phyloP scores from a whole-genome alignment of 2,888 invertebrate species.

The Raillietiella orientalis region DNA sequence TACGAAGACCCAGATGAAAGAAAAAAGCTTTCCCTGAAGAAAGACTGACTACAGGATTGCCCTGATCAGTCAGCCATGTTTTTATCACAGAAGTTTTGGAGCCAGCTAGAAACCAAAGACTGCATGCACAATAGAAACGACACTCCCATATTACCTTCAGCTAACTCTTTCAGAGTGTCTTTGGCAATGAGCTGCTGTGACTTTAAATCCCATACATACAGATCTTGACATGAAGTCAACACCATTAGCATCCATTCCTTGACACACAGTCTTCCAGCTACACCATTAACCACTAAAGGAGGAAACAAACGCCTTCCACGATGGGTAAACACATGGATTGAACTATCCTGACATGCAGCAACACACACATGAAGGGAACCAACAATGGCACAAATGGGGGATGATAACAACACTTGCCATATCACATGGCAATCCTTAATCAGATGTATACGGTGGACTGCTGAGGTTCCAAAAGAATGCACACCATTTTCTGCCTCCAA shows the following conservation, averaged over 20 bases:
- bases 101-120: no score
- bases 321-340: constrained; percentile 25
- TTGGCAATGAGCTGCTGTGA: constrained; percentile 20
- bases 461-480: constrained; percentile 1
- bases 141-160: no score
- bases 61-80: constrained; percentile 28
- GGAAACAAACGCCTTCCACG: constrained; percentile 15
- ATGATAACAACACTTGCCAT: no score
- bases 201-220: constrained; percentile 26
- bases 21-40: constrained; percentile 55
- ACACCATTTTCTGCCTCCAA: constrained; percentile 13
- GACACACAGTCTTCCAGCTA: constrained; percentile 22
- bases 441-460: no score
- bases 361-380: constrained; percentile 19
- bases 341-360: constrained; percentile 29
- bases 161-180: no score
- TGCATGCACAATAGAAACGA: no score
- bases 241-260: constrained; percentile 18
- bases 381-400: no score
- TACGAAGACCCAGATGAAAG: constrained; percentile 36
- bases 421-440: no score
- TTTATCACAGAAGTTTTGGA: no score
- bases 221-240: constrained; percentile 19
- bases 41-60: constrained; percentile 47
- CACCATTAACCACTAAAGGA: constrained; percentile 20